Conservation (phyloP, 2,888 invertebrate species). For the Cylloceria caligata region DNA sequence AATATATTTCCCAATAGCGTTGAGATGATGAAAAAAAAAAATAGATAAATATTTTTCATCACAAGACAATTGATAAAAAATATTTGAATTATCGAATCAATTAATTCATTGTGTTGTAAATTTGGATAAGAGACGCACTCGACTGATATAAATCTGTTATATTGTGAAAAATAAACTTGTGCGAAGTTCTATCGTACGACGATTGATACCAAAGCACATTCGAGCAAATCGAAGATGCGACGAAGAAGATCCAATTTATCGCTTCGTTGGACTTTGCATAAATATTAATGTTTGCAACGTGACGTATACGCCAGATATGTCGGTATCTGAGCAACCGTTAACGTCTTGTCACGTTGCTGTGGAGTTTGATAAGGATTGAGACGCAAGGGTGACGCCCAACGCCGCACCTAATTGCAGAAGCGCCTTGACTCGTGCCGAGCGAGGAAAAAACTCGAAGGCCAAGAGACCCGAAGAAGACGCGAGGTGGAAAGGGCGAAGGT, state of each 20-base stretch:
- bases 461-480: slow-evolving; percentile 41
- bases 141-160: too few relatives aligned
- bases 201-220: too few relatives aligned
- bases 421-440: slow-evolving; percentile 18
- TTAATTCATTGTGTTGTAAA: too few relatives aligned
- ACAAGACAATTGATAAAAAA: too few relatives aligned
- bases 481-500: slow-evolving; percentile 16
- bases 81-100: too few relatives aligned
- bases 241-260: slow-evolving; percentile 39
- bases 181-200: too few relatives aligned
- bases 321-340: slow-evolving; percentile 47
- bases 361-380: slow-evolving; percentile 52
- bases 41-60: too few relatives aligned
- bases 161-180: too few relatives aligned
- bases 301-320: slow-evolving; percentile 25
- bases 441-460: slow-evolving; percentile 31
- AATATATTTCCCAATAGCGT: too few relatives aligned
- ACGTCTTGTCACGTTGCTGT: slow-evolving; percentile 29
- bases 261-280: slow-evolving; percentile 47
- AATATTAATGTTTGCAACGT: slow-evolving; percentile 52
- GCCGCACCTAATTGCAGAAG: slow-evolving; percentile 61
- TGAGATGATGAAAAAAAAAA: too few relatives aligned
- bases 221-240: background rate
- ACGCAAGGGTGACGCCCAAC: slow-evolving; percentile 54
- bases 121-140: too few relatives aligned